These are phyloP conservation scores for Aramus guarauna DNA, from an alignment of 2,113 vertebrate genomes.

Conservation along the genomic window DNA sequence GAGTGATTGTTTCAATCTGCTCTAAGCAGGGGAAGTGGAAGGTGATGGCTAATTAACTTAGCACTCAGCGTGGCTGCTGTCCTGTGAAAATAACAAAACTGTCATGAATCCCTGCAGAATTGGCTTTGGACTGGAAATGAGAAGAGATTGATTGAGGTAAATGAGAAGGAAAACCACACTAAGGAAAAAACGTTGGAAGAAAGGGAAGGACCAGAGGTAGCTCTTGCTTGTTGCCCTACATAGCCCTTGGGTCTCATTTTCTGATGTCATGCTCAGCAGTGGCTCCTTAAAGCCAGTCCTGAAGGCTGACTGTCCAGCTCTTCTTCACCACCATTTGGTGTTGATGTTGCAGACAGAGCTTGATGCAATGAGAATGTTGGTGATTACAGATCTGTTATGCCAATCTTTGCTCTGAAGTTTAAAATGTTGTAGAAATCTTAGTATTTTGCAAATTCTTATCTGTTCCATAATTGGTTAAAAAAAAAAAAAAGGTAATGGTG, in stretches of 20 bases:
- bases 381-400: neutral
- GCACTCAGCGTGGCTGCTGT: neutral
- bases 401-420: neutral
- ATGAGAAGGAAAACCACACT: conserved; percentile 13
- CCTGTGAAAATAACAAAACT: conserved; percentile 28
- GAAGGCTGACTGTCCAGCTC: neutral
- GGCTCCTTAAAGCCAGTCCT: neutral
- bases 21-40: conserved; percentile 4
- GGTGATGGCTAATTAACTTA: conserved; percentile 52
- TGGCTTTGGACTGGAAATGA: conserved; percentile 6
- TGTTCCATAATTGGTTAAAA: neutral
- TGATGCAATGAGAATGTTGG: neutral
- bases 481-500: accelerated
- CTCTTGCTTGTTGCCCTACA: neutral
- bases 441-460: neutral
- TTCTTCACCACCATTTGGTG: neutral
- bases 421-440: neutral
- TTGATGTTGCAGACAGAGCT: neutral
- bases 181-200: neutral
- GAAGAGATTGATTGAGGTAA: conserved; percentile 19
- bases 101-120: neutral
- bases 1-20: neutral
- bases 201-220: neutral
- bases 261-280: neutral
- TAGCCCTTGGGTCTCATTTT: neutral